Evolutionary conservation across 2,797 vertebrate genomes (phyloP).

Genomic region (Acestrorhynchus altus): DNA sequence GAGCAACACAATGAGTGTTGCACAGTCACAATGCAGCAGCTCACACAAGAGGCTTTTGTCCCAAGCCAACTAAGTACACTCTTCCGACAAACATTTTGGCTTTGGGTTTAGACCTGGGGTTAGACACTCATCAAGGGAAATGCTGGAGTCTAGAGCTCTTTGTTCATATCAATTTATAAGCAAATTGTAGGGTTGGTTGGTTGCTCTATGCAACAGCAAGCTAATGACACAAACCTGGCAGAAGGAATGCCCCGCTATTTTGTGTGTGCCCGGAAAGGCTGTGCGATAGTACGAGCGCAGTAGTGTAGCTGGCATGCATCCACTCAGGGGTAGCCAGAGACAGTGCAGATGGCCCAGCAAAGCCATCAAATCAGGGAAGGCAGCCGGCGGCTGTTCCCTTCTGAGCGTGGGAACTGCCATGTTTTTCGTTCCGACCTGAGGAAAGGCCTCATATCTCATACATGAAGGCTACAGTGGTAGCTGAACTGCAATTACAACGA

Average conservation of each 20-base stretch:
- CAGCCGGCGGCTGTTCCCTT: slow-evolving; percentile 21
- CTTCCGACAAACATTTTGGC: slow-evolving; percentile 36
- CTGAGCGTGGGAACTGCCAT: slow-evolving; percentile 32
- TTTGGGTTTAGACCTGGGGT: slow-evolving; percentile 8
- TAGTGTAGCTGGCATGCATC: slow-evolving; percentile 29
- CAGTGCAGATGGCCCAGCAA: slow-evolving; percentile 46
- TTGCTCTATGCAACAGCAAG: slow-evolving; percentile 10
- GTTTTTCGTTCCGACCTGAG: slow-evolving; percentile 2
- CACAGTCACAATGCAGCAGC: slow-evolving; percentile 14
- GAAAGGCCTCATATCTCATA: slow-evolving; percentile 15
- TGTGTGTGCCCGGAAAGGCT: slow-evolving; percentile 35
- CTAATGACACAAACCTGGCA: slow-evolving; percentile 16
- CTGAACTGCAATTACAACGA: slow-evolving; percentile 9
- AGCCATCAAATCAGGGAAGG: slow-evolving; percentile 18
- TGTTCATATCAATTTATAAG: slow-evolving; percentile 33
- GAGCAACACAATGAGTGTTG: slow-evolving; percentile 48
- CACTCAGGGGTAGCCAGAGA: slow-evolving; percentile 42
- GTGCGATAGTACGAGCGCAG: neutral
- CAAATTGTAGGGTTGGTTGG: slow-evolving; percentile 32
- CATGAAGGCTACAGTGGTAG: neutral
- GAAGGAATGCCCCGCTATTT: slow-evolving; percentile 23
- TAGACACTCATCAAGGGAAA: slow-evolving; percentile 14
- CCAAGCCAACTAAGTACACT: slow-evolving; percentile 19
- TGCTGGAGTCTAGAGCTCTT: neutral
- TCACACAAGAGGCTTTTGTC: slow-evolving; percentile 50